Conservation (phyloP, 1,140 invertebrate genomes). For the Panagrolaimus sp. region DNA sequence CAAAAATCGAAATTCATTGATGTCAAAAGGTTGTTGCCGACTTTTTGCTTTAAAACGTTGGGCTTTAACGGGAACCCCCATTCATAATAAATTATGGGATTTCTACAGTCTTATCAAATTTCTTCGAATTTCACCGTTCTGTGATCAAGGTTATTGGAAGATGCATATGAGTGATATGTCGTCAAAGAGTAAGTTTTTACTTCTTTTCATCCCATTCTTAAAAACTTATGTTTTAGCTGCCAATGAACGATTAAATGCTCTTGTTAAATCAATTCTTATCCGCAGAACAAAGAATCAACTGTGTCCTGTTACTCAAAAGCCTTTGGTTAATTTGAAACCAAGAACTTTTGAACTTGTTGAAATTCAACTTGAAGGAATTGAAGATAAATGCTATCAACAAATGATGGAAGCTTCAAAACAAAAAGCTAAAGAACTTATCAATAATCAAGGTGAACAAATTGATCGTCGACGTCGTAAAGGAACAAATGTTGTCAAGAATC, state of each 20-base stretch:
- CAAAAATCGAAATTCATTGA: conserved; percentile 76
- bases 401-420: conserved; percentile 46
- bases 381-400: conserved; percentile 37
- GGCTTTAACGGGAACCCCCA: conserved; percentile 83
- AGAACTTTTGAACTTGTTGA: conserved; percentile 36
- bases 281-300: conserved; percentile 53
- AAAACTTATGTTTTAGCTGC: conserved; percentile 2
- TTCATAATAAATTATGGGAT: conserved; percentile 86
- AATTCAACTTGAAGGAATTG: conserved; percentile 38
- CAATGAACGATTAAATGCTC: conserved; percentile 44
- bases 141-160: conserved; percentile 63
- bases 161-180: conserved; percentile 42
- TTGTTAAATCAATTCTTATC: conserved; percentile 52
- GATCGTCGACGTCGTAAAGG: conserved; percentile 8
- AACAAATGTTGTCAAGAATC: conserved; percentile 29
- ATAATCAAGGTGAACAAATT: conserved; percentile 24
- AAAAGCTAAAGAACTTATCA: conserved; percentile 18
- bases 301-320: conserved; percentile 41
- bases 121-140: conserved; percentile 69
- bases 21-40: conserved; percentile 69
- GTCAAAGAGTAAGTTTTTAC: conserved; percentile 22
- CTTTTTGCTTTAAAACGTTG: conserved; percentile 66
- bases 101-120: conserved; percentile 74
- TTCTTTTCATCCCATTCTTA: neutral
- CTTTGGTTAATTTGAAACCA: conserved; percentile 42